phyloP scores from a whole-genome alignment of 2,888 invertebrate species.

The Baccha elongata region DNA sequence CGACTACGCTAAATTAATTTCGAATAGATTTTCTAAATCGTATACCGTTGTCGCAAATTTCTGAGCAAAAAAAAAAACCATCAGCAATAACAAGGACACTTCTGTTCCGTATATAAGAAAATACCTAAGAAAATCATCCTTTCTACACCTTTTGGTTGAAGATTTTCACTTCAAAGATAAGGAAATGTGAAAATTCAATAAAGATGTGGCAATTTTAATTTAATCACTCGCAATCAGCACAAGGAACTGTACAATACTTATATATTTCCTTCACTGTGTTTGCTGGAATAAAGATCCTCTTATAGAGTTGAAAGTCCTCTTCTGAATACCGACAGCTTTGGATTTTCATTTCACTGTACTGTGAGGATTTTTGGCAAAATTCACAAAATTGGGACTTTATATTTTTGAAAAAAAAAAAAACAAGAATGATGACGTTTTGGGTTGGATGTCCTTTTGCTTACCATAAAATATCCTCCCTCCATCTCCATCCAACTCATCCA shows the following conservation, averaged over 20 bases:
- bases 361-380: constrained; percentile 25
- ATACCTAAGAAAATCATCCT: neutral
- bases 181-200: constrained; percentile 70
- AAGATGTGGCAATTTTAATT: constrained; percentile 72
- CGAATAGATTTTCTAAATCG: constrained; percentile 55
- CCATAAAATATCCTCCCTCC: neutral
- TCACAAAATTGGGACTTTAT: too few species aligned
- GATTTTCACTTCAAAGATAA: constrained; percentile 49
- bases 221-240: constrained; percentile 68
- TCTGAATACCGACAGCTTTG: neutral
- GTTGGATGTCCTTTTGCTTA: constrained; percentile 35
- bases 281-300: constrained; percentile 1
- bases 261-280: neutral
- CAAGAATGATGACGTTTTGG: constrained; percentile 48
- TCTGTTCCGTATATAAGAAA: neutral
- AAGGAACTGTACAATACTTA: neutral
- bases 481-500: constrained; percentile 9
- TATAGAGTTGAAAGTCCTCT: constrained; percentile 15
- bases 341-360: constrained; percentile 39
- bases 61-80: neutral
- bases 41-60: constrained; percentile 1
- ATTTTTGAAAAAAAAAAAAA: constrained; percentile 1
- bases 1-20: constrained; percentile 61
- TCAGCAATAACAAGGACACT: constrained; percentile 4
- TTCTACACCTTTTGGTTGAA: neutral